Percentiles rank a stretch among this genome's conserved stretches.
phyloP scores from a whole-genome alignment of 2,113 vertebrate species.

The Gulo gulo region DNA sequence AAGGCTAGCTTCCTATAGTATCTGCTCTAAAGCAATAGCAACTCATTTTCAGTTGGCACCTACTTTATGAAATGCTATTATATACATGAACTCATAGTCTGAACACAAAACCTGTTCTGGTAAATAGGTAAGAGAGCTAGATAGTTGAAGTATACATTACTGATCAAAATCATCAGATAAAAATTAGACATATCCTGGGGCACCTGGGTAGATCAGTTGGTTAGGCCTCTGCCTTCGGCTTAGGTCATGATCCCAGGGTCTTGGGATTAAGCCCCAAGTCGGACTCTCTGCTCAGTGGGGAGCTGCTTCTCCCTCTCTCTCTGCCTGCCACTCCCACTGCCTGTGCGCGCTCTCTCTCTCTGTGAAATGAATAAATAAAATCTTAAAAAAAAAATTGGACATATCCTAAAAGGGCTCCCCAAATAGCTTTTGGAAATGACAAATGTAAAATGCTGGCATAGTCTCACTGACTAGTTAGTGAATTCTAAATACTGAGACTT shows the following conservation, averaged over 20 bases:
- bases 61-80: background rate
- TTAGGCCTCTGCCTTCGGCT: background rate
- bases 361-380: background rate
- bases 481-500: background rate
- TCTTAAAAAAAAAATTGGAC: background rate
- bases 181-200: background rate
- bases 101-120: background rate
- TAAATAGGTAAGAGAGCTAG: background rate
- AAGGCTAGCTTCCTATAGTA: background rate
- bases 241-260: background rate
- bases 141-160: background rate
- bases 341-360: background rate
- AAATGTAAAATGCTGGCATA: background rate
- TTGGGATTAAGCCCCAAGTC: background rate
- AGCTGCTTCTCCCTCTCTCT: background rate
- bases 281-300: background rate
- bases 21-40: background rate
- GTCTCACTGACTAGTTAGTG: background rate
- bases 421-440: background rate
- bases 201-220: background rate
- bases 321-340: background rate
- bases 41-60: background rate
- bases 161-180: background rate
- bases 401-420: background rate
- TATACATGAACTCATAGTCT: background rate